Percentiles rank a stretch among this genome's conserved stretches.
Conservation (phyloP, 1,140 invertebrate species). For the Drosophila hydei region DNA sequence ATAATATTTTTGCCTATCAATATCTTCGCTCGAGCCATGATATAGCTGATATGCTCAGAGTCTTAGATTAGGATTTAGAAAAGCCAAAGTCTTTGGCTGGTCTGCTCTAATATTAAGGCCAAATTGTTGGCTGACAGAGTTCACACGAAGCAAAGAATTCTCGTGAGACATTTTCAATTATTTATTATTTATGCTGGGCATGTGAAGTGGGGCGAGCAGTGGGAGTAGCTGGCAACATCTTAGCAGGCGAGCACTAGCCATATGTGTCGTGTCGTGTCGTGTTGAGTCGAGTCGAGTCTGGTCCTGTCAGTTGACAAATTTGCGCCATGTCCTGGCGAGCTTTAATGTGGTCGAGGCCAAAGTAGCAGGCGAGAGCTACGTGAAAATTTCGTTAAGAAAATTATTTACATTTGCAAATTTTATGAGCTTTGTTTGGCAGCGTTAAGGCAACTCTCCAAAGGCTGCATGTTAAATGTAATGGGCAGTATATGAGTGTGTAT, state of each 20-base stretch:
- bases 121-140: conserved; percentile 76
- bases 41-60: no score
- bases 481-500: conserved; percentile 35
- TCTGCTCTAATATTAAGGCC: conserved; percentile 74
- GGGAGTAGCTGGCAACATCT: conserved; percentile 5
- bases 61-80: conserved; percentile 6
- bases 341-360: conserved; percentile 70
- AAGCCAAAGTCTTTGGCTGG: conserved; percentile 51
- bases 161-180: conserved; percentile 79
- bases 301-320: conserved; percentile 74
- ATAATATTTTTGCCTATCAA: no score
- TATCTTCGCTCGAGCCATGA: not conserved
- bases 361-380: conserved; percentile 51
- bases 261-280: conserved; percentile 61
- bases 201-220: conserved; percentile 4
- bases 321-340: conserved; percentile 58
- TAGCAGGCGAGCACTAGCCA: conserved; percentile 45
- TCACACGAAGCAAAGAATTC: conserved; percentile 74
- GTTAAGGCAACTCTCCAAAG: conserved; percentile 58
- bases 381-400: conserved; percentile 79
- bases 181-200: conserved; percentile 72
- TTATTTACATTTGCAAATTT: conserved; percentile 82
- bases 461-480: conserved; percentile 76
- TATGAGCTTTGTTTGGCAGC: conserved; percentile 72
- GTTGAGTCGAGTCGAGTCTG: conserved; percentile 44